phyloP scores from a whole-genome alignment of 2,888 invertebrate species.

The Epinotia demarniana region DNA sequence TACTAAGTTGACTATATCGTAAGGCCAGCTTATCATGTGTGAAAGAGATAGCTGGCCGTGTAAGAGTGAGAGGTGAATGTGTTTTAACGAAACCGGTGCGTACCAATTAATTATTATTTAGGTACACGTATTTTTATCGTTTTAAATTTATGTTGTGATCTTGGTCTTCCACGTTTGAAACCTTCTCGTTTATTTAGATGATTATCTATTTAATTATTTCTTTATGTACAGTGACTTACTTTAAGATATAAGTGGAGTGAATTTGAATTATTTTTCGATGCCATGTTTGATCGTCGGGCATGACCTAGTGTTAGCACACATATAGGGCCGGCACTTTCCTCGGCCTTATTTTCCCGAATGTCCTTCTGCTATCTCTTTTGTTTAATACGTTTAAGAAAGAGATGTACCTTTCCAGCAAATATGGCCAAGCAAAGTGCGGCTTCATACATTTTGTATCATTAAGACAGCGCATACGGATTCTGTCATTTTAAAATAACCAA shows the following conservation, averaged over 20 bases:
- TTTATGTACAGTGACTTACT: constrained; percentile 70
- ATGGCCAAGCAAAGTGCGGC: constrained; percentile 51
- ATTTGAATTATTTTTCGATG: constrained; percentile 59
- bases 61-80: constrained; percentile 23
- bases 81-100: constrained; percentile 63
- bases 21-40: constrained; percentile 5
- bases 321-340: constrained; percentile 24
- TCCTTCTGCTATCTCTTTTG: background rate
- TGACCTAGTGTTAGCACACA: constrained; percentile 52
- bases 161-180: constrained; percentile 81
- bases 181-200: constrained; percentile 69
- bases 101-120: constrained; percentile 64
- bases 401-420: constrained; percentile 46
- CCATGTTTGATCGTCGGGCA: constrained; percentile 59
- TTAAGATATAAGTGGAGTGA: constrained; percentile 58
- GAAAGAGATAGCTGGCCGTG: background rate
- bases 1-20: constrained; percentile 10
- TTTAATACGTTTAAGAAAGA: background rate
- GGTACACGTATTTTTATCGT: constrained; percentile 68
- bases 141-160: constrained; percentile 83
- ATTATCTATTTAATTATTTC: constrained; percentile 72
- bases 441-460: constrained; percentile 52
- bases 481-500: constrained; percentile 54
- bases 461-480: constrained; percentile 57
- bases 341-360: constrained; percentile 1